Conservation (phyloP, 2,113 vertebrate species). For the Malurus alboscapulatus region DNA sequence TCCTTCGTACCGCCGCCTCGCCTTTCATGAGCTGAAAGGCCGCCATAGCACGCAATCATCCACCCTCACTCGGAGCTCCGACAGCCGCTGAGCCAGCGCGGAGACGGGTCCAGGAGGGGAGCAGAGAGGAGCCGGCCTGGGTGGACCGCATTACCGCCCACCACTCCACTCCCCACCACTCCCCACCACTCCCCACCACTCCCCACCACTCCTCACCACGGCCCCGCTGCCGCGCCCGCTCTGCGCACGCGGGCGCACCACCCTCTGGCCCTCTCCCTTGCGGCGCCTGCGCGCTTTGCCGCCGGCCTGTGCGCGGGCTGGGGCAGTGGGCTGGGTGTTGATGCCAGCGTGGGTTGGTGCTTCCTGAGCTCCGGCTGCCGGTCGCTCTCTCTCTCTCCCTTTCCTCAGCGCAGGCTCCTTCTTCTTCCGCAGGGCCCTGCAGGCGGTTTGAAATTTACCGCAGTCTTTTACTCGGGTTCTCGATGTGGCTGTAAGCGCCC, state of each 20-base stretch:
- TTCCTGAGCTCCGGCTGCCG: not conserved
- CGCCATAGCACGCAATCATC: accelerated
- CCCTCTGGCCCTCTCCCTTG: too few relatives aligned
- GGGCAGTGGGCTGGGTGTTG: accelerated
- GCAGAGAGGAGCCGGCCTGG: accelerated
- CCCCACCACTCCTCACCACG: accelerated
- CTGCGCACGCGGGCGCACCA: not conserved
- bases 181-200: accelerated
- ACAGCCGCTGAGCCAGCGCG: accelerated
- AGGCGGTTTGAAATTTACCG: not conserved
- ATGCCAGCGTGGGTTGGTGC: not conserved
- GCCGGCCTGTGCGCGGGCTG: accelerated
- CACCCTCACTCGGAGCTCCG: accelerated
- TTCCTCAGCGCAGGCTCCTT: not conserved
- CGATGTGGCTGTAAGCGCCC: not conserved
- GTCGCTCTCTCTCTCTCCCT: accelerated
- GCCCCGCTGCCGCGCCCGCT: accelerated
- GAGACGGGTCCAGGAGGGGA: accelerated
- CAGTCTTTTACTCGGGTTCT: not conserved
- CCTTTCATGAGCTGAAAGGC: too few relatives aligned
- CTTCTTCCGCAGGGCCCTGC: not conserved
- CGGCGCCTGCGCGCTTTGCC: accelerated
- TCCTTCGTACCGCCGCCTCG: accelerated
- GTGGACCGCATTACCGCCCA: too few relatives aligned
- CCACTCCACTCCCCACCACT: accelerated